Percentiles rank a stretch among this genome's conserved stretches.
Evolutionary conservation across 2,888 invertebrate species (phyloP).

Genomic region (Malacosoma neustria): DNA sequence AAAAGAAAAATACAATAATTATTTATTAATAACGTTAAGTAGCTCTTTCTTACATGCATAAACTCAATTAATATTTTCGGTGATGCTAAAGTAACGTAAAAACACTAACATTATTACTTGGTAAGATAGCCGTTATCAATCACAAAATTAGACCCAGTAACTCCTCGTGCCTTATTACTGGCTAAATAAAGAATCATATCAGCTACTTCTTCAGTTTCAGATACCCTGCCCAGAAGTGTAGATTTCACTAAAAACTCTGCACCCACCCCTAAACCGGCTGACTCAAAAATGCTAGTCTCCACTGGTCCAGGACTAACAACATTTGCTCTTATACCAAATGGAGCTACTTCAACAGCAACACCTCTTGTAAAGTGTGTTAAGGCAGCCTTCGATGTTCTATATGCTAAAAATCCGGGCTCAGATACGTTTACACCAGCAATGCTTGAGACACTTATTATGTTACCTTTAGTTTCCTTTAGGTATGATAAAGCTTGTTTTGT

Average conservation of each 20-base stretch:
- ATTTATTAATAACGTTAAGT: too few species aligned
- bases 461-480: conserved; percentile 11
- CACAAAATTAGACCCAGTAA: conserved; percentile 23
- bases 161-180: conserved; percentile 23
- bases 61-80: too few species aligned
- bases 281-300: conserved; percentile 35
- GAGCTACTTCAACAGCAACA: conserved; percentile 77
- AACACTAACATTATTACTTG: too few species aligned
- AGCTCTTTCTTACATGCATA: too few species aligned
- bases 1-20: too few species aligned
- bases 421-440: neutral
- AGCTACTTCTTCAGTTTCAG: conserved; percentile 21
- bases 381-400: conserved; percentile 82
- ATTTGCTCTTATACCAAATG: conserved; percentile 77
- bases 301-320: conserved; percentile 84
- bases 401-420: conserved; percentile 25
- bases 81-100: too few species aligned
- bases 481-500: conserved; percentile 1
- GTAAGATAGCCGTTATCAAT: conserved; percentile 15
- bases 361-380: conserved; percentile 83
- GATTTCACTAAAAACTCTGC: conserved; percentile 3
- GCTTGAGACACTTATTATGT: conserved; percentile 13
- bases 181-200: conserved; percentile 27
- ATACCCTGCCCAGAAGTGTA: conserved; percentile 7
- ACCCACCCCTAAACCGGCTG: conserved; percentile 15